Conservation (phyloP, 2,888 invertebrate species). For the Drosophila borborema region DNA sequence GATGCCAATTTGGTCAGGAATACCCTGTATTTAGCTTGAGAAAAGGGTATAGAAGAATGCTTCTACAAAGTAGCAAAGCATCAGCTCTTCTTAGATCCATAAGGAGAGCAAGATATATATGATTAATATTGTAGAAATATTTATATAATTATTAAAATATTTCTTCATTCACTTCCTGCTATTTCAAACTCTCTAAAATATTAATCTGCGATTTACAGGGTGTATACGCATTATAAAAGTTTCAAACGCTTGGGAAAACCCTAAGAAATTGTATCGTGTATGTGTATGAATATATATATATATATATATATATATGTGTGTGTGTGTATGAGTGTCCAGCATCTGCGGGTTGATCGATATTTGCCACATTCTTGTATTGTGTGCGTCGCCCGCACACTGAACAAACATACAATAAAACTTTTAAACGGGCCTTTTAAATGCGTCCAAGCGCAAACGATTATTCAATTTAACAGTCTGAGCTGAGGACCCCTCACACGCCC, state of each 20-base stretch:
- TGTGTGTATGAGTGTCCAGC: slow-evolving; percentile 16
- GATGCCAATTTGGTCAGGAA: too few species aligned
- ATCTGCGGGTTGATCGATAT: slow-evolving; percentile 62
- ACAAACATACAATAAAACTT: slow-evolving; percentile 59
- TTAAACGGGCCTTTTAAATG: slow-evolving; percentile 73
- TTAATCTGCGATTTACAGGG: background rate
- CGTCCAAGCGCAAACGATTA: slow-evolving; percentile 78
- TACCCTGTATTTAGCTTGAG: too few species aligned
- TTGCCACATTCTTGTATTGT: slow-evolving; percentile 46
- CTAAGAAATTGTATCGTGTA: slow-evolving; percentile 31
- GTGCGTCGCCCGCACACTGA: slow-evolving; percentile 26
- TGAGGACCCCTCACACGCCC: background rate
- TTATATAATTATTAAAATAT: too few species aligned
- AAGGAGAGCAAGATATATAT: too few species aligned
- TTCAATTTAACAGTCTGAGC: slow-evolving; percentile 70
- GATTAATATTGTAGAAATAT: too few species aligned
- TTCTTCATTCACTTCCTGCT: too few species aligned
- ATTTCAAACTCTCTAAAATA: background rate
- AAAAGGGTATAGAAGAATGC: background rate
- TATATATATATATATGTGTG: background rate
- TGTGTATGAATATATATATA: background rate
- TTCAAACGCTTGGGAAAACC: slow-evolving; percentile 32
- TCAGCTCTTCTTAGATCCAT: too few species aligned
- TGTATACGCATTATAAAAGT: slow-evolving; percentile 9
- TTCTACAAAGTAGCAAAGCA: too few species aligned